Evolutionary conservation across 2,888 invertebrate species (phyloP).

Genomic region (Dichetophora obliterata): DNA sequence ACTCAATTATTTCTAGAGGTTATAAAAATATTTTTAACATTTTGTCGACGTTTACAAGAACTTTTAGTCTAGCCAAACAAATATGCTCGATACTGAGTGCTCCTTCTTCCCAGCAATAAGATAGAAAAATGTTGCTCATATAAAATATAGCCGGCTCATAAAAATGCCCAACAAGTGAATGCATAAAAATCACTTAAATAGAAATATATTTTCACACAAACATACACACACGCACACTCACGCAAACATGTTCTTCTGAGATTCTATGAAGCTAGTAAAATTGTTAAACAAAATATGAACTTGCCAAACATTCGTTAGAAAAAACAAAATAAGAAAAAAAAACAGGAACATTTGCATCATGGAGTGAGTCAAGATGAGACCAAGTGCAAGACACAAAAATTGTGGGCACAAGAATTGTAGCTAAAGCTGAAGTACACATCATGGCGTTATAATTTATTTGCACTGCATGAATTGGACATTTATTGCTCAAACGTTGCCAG

Average conservation of each 20-base stretch:
- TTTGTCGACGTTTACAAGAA: too few species aligned
- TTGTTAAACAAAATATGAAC: conserved; percentile 37
- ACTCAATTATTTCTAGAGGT: too few species aligned
- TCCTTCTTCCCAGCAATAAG: too few species aligned
- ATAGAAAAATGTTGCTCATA: not conserved
- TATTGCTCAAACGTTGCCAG: conserved; percentile 37
- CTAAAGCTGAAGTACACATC: conserved; percentile 2
- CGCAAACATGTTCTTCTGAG: too few species aligned
- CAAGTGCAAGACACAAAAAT: not conserved
- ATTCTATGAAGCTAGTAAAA: conserved; percentile 24
- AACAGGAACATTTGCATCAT: not conserved
- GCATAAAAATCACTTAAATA: conserved; percentile 35
- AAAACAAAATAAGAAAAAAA: not conserved
- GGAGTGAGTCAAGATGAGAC: not conserved
- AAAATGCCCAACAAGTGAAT: conserved; percentile 42
- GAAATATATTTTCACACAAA: conserved; percentile 1
- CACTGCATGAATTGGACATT: conserved; percentile 43
- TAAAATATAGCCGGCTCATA: conserved; percentile 28
- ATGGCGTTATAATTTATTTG: conserved; percentile 43
- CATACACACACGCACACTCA: not conserved
- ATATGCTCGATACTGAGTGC: too few species aligned
- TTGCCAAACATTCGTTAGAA: not conserved
- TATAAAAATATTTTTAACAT: too few species aligned
- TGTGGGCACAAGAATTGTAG: not conserved
- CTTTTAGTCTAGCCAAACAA: too few species aligned